Conservation (phyloP, 2,888 invertebrate species). For the Nemapogon koenigi region DNA sequence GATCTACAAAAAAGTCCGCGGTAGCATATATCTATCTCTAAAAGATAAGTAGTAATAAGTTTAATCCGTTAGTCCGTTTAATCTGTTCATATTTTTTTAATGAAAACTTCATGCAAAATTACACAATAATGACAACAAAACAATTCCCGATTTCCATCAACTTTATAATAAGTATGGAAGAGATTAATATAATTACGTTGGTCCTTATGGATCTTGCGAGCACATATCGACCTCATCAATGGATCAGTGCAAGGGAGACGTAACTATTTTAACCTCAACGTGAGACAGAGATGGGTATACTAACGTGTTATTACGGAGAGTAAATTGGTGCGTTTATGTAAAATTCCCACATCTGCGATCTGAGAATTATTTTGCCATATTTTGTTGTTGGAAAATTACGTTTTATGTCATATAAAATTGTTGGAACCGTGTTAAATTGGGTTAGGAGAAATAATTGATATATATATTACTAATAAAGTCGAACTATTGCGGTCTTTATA, state of each 20-base stretch:
- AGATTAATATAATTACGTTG: constrained; percentile 50
- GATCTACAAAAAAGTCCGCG: too few species aligned
- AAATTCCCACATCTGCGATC: constrained; percentile 33
- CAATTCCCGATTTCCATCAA: too few species aligned
- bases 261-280: constrained; percentile 18
- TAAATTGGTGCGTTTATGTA: constrained; percentile 47
- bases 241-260: constrained; percentile 24
- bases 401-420: constrained; percentile 26
- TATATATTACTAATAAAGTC: too few species aligned
- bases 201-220: constrained; percentile 27
- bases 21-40: too few species aligned
- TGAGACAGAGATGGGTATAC: constrained; percentile 23
- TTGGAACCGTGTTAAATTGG: constrained; percentile 2
- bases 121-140: too few species aligned
- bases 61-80: too few species aligned
- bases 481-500: too few species aligned
- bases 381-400: constrained; percentile 23
- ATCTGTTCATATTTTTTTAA: too few species aligned
- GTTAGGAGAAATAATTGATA: too few species aligned
- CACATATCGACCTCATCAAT: constrained; percentile 26
- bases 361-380: constrained; percentile 22
- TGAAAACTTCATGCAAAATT: too few species aligned
- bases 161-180: too few species aligned
- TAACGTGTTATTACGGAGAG: constrained; percentile 38
- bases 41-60: too few species aligned